Evolutionary conservation across 2,797 vertebrate genomes (phyloP), one percentile per base, ranked within the genome.

Genomic region (Propithecus perrieri): DNA sequence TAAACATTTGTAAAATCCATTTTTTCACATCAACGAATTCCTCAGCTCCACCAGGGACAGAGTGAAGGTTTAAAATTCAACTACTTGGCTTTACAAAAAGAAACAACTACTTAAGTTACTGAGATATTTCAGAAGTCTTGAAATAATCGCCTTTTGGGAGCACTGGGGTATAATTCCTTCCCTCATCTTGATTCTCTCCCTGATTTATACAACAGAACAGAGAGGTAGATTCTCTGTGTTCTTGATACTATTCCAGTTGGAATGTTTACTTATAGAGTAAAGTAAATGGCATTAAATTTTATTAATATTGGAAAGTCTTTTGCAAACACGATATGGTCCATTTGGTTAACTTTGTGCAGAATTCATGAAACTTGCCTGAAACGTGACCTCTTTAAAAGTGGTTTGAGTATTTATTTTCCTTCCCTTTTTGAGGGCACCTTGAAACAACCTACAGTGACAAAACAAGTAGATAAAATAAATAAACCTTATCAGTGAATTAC

Each of bases 111-210:
- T 43, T 75, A 81, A 69, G 28, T 53, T 90, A 74, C 43, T 83
- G 35, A 94, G 24, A 35, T 88, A 71, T 81, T 92, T 57, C n/a
- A 80, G 38, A 96, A 71, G 12, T 85, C n/a, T 69, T 80, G 41
- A 85, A 90, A 63, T 46, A 5, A 88, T 71, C 30, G 28, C 28
- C 4, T 24, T 74, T 88, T 20, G 41, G 15, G 30, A 17, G 3
- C 1, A 18, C 2, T 12, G 22, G 33, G 4, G 26, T 61, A 12
- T 59, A 15, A 53, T 59, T 75, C 7, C 2, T 41, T 69, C 59
- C 10, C 14, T 26, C 26, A 20, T 12, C 8, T 43, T 50, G 38
- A 80, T 55, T 85, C 12, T 33, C 9, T 69, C 7, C 33, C 14
- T 46, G 8, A 6, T 67, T 65, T 72, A 71, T 38, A 4, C 22